Evolutionary conservation across 2,113 vertebrate species (phyloP).

Genomic region (Rynchops niger): DNA sequence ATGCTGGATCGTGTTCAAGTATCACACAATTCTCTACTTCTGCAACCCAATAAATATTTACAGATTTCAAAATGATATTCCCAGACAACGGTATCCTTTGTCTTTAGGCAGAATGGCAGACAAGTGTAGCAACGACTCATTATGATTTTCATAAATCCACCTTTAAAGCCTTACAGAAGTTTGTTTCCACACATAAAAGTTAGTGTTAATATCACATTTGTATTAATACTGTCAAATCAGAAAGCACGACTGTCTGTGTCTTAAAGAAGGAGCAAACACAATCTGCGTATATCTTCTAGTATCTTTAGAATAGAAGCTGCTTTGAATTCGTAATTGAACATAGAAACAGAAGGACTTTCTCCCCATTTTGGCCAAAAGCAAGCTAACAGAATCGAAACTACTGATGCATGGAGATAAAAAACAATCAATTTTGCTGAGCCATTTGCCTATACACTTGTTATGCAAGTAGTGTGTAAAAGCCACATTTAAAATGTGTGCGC

Average conservation of each 20-base stretch:
- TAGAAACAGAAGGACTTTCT: not conserved
- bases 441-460: not conserved
- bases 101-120: not conserved
- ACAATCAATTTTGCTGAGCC: not conserved
- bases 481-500: not conserved
- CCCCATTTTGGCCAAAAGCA: not conserved
- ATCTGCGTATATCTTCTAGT: not conserved
- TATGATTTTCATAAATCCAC: not conserved
- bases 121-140: accelerated
- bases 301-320: not conserved
- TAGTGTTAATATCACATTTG: not conserved
- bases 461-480: not conserved
- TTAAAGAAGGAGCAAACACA: not conserved
- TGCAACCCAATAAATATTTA: not conserved
- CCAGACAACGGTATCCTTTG: not conserved
- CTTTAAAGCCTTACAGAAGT: not conserved
- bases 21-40: not conserved
- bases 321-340: not conserved
- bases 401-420: not conserved
- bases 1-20: not conserved
- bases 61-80: not conserved
- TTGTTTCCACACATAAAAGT: not conserved
- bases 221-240: not conserved
- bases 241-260: not conserved
- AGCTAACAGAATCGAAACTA: not conserved